Base-by-base conservation (phyloP, 2,797 vertebrate genomes). In the Masticophis lateralis region DNA sequence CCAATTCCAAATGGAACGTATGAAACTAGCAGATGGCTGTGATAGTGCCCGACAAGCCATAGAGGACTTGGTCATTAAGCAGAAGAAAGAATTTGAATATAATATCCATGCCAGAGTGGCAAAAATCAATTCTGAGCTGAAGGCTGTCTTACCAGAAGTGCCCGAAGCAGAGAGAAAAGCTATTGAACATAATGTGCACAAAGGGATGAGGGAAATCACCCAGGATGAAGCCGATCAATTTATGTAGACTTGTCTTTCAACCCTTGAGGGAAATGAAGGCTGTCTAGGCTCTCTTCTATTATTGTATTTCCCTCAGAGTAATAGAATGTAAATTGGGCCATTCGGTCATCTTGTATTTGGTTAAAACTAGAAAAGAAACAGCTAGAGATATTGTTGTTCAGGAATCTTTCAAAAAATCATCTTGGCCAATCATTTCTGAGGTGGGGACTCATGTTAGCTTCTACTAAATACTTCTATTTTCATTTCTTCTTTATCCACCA, bases 1-100 rank as follows among this genome's bases (percentile, higher is more conserved):
- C 0, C 14, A 6, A 0, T 93, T 94, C 16, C 0, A 1, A 1
- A 2, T 2, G 0, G 60, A 92, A 32, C 87, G 79, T 6, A 4
- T 1, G 0, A 13, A 11, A 4, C 51, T 94, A 16, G 11, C 12
- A 8, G 1, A 27, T 1, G 83, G 83, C 13, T 94, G 94, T 3
- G 83, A 93, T 3, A 43, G 90, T 0, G 94, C 94, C 22, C 87
- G 9, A 4, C 4, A 89, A 47, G 83, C 86, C 37, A 94, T 94
- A 32, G 14, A 59, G 11, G 5, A 61, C 1, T 12, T 89, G 13
- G 92, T 93, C 5, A 20, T 57, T 0, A 74, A 89, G 57, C 60
- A 91, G 47, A 93, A 92, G 83, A 1, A 56, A 12, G 88, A 92
- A 22, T 94, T 92, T 14, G 94, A 94, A 37, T 22, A 3, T 4